Percentiles rank a stretch among this genome's conserved stretches.
These are phyloP conservation scores for Stegodyphus dumicola DNA, from an alignment of 1,140 invertebrate genomes.

Conservation along the genomic window DNA sequence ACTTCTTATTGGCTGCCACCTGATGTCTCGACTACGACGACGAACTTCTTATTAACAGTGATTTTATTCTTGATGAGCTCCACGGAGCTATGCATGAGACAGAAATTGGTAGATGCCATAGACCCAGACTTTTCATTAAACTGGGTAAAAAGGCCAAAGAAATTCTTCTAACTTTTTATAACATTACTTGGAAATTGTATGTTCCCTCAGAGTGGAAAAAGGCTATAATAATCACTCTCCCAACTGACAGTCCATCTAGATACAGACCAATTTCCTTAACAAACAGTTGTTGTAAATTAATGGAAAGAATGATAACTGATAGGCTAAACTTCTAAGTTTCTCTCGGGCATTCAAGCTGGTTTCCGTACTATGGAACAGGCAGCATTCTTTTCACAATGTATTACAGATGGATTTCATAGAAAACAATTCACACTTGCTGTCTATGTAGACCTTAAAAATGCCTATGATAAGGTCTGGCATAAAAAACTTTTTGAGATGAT, in stretches of 20 bases:
- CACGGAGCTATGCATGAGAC: neutral
- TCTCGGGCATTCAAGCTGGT: neutral
- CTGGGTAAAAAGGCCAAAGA: neutral
- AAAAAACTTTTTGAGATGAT: constrained; percentile 24
- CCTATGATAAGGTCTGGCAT: constrained; percentile 36
- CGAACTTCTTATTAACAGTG: neutral
- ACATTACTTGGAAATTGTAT: constrained; percentile 11
- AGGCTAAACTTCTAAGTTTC: neutral
- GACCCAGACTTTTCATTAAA: neutral
- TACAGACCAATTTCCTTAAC: constrained; percentile 21
- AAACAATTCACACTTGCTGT: constrained; percentile 35
- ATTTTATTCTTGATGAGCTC: constrained; percentile 16
- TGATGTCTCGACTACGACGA: neutral
- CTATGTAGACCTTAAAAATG: constrained; percentile 42
- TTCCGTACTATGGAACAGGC: constrained; percentile 12
- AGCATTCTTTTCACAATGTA: constrained; percentile 6
- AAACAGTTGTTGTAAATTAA: constrained; percentile 16
- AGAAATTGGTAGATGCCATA: neutral
- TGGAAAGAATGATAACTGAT: constrained; percentile 20
- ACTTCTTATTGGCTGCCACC: neutral
- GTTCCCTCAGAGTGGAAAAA: neutral
- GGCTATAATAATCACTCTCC: neutral
- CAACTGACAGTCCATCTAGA: neutral
- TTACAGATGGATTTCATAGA: constrained; percentile 32
- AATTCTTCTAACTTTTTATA: neutral